Base-by-base conservation (phyloP, 2,797 vertebrate genomes). In the Pangasius macronema region DNA sequence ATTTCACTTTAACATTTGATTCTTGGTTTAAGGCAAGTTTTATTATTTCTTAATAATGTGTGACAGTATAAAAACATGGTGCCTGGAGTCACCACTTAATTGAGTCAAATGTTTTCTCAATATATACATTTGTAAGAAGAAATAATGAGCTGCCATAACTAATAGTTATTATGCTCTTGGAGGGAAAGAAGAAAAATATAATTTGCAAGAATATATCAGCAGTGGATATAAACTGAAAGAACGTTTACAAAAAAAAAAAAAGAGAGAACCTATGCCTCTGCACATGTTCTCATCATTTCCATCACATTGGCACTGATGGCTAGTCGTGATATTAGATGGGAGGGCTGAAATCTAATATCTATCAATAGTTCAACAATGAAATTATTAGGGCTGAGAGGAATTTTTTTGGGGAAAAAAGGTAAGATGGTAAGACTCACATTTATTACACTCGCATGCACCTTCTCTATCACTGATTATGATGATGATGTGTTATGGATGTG, bases 121-220 rank as follows among this genome's bases (percentile, higher is more conserved):
- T 22, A 73, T 83, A 75, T 30, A 89, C 81, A 49, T 85, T 85
- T 86, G 57, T 55, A 13, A 42, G 51, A 51, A 85, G 84, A 89
- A 89, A 90, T 91, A 91, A 91, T 89, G 87, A 91, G 85, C 89
- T 90, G 85, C 90, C 88, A 90, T 85, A 81, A 67, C 77, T 55
- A 87, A 90, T 75, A 86, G 83, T 84, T 86, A 87, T 88, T 84
- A 63, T 57, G 22, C 51, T 72, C 55, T 63, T 68, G 61, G 65
- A 83, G 79, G 27, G 59, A n/a, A 46, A 65, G 33, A 49, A 57
- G 36, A 61, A 13, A 46, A 85, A 61, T n/a, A 85, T 61, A 85
- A 88, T n/a, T 46, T 61, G 49, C 27, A 90, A 88, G 86, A 91
- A 90, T 92, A 90, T 89, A 89, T 91, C 87, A 90, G 82, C 82